Conservation (phyloP, 1,140 invertebrate genomes). For the Lepidostoma basale region DNA sequence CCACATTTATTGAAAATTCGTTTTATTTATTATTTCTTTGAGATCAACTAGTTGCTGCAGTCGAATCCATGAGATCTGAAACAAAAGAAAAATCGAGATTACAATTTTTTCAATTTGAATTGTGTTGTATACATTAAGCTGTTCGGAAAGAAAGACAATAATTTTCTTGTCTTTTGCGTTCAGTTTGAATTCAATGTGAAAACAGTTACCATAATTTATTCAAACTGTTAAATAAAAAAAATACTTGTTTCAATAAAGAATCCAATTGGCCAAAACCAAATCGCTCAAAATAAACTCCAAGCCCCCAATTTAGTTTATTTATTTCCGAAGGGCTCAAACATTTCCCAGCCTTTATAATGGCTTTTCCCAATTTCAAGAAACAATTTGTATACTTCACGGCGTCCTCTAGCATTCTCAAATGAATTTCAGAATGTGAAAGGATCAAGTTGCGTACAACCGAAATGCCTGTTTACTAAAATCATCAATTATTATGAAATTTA, state of each 20-base stretch:
- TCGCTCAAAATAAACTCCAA: background rate
- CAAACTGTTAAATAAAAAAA: too few relatives aligned
- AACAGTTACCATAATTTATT: too few relatives aligned
- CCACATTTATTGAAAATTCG: background rate
- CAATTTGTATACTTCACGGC: constrained; percentile 34
- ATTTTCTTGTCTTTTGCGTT: too few relatives aligned
- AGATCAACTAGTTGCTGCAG: background rate
- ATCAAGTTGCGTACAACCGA: background rate
- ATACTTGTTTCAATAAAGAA: too few relatives aligned
- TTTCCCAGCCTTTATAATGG: constrained; percentile 22
- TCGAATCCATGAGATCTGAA: background rate
- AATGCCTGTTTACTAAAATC: too few relatives aligned
- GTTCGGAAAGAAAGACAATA: too few relatives aligned
- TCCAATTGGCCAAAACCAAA: constrained; percentile 1
- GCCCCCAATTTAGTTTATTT: background rate
- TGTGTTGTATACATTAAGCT: too few relatives aligned
- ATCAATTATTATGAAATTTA: too few relatives aligned
- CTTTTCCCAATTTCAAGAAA: constrained; percentile 34
- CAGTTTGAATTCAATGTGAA: too few relatives aligned
- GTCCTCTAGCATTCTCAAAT: constrained; percentile 11
- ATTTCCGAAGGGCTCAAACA: background rate
- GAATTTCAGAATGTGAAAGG: background rate
- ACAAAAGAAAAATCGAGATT: background rate
- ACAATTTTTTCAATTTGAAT: background rate
- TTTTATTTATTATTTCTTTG: background rate